These are phyloP conservation scores for Columba guinea DNA, from an alignment of 2,797 vertebrate species.

Conservation along the genomic window DNA sequence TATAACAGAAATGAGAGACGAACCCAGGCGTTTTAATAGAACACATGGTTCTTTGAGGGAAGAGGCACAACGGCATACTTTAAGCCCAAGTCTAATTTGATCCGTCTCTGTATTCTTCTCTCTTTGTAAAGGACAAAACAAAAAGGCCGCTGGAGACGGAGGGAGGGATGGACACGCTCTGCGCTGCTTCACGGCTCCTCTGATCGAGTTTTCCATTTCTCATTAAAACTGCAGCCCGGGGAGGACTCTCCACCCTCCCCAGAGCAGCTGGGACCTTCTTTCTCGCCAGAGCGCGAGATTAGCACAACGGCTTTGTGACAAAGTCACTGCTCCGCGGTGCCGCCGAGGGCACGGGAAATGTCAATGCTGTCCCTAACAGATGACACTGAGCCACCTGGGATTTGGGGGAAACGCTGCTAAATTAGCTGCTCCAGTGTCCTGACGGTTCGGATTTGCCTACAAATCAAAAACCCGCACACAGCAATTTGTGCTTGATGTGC, in stretches of 20 bases:
- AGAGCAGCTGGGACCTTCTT: background rate
- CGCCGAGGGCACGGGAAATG: background rate
- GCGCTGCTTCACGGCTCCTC: background rate
- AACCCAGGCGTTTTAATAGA: background rate
- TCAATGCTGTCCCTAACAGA: background rate
- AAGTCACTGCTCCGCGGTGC: background rate
- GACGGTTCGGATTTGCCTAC: accelerated
- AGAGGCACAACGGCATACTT: background rate
- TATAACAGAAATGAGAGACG: background rate
- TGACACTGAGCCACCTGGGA: background rate
- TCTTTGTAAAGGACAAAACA: background rate
- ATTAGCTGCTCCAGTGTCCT: background rate
- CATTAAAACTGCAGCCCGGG: background rate
- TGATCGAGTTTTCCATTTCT: background rate
- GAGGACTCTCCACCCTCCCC: background rate
- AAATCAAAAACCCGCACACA: background rate
- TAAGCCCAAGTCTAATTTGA: background rate
- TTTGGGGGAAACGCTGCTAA: background rate
- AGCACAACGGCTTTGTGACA: background rate
- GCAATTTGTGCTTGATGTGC: background rate
- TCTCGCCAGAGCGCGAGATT: accelerated
- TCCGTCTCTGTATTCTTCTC: background rate
- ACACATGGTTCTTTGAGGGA: background rate
- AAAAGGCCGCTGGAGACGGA: background rate
- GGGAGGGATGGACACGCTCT: background rate